Conservation (phyloP, 37 sponge, comb jelly and placozoan species). For the Amphimedon queenslandica region DNA sequence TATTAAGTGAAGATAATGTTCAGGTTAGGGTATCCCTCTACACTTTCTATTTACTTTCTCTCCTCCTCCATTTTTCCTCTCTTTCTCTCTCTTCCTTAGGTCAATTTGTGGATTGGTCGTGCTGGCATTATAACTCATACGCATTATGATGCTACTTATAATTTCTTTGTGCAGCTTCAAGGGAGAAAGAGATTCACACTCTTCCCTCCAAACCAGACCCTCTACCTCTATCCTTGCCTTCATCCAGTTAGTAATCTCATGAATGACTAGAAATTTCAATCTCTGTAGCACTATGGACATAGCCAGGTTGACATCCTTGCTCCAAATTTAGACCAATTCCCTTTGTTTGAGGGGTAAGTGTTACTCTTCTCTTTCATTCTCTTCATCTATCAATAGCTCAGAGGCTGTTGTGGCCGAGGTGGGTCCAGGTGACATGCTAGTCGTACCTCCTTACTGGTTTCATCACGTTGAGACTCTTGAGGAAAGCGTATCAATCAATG, state of each 20-base stretch:
- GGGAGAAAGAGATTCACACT: slow-evolving; percentile 64
- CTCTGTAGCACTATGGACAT: slow-evolving; percentile 79
- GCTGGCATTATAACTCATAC: slow-evolving; percentile 56
- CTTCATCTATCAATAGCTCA: neutral
- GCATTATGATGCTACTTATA: slow-evolving; percentile 68
- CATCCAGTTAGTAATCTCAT: slow-evolving; percentile 57
- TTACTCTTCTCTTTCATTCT: neutral
- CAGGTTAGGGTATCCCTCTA: slow-evolving; percentile 28
- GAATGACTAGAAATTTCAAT: too few relatives aligned
- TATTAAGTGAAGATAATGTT: slow-evolving; percentile 48
- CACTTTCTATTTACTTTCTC: slow-evolving; percentile 1
- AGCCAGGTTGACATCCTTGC: slow-evolving; percentile 59
- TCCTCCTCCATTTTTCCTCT: neutral
- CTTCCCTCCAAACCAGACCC: slow-evolving; percentile 30
- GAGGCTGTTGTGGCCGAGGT: slow-evolving; percentile 38
- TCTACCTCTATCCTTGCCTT: slow-evolving; percentile 72
- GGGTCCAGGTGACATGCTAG: slow-evolving; percentile 69
- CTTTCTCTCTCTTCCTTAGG: slow-evolving; percentile 21
- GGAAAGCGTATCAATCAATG: slow-evolving; percentile 70
- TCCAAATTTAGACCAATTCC: slow-evolving; percentile 32
- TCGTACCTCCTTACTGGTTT: slow-evolving; percentile 78
- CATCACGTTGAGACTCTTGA: slow-evolving; percentile 76
- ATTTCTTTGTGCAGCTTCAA: slow-evolving; percentile 67
- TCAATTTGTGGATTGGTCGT: slow-evolving; percentile 69
- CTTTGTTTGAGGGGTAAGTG: slow-evolving; percentile 28